A percentile compares a stretch with the other conserved stretches of the same genome.
These are phyloP conservation scores for Drosophila mayaguana DNA, from an alignment of 2,888 invertebrate species.

Conservation along the genomic window DNA sequence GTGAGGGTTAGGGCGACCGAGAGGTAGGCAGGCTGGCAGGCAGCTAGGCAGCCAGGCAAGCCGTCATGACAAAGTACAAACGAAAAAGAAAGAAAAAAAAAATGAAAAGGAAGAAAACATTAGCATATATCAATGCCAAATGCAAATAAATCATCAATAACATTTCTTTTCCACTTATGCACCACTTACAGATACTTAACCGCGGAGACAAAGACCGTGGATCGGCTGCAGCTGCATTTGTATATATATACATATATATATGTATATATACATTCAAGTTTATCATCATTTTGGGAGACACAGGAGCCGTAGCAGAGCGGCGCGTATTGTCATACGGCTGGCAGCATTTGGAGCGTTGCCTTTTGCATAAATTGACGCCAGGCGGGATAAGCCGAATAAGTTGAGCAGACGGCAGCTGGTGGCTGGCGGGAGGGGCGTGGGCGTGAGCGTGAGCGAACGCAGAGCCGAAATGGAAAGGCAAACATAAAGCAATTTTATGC, in stretches of 20 bases:
- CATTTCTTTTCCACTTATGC: constrained; percentile 78
- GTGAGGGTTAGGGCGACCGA: constrained; percentile 9
- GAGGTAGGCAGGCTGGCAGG: constrained; percentile 26
- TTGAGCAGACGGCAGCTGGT: background rate
- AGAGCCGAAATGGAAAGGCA: constrained; percentile 70
- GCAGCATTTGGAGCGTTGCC: constrained; percentile 43
- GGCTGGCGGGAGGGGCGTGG: background rate
- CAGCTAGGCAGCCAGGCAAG: constrained; percentile 21
- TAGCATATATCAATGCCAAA: constrained; percentile 82
- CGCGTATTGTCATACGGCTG: constrained; percentile 49
- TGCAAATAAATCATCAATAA: constrained; percentile 82
- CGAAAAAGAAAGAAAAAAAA: constrained; percentile 1
- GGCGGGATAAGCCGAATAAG: constrained; percentile 49
- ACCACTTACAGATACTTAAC: constrained; percentile 79
- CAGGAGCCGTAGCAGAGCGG: constrained; percentile 9
- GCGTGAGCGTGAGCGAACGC: background rate
- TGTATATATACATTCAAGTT: background rate
- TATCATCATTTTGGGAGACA: background rate
- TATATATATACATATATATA: background rate
- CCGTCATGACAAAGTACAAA: constrained; percentile 25
- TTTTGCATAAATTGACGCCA: constrained; percentile 75
- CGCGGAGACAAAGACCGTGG: constrained; percentile 38
- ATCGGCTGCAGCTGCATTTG: constrained; percentile 55
- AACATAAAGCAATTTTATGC: constrained; percentile 81
- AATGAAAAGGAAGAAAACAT: constrained; percentile 54